These are phyloP conservation scores for Amblyraja radiata DNA, from an alignment of 2,797 vertebrate species.

Conservation along the genomic window DNA sequence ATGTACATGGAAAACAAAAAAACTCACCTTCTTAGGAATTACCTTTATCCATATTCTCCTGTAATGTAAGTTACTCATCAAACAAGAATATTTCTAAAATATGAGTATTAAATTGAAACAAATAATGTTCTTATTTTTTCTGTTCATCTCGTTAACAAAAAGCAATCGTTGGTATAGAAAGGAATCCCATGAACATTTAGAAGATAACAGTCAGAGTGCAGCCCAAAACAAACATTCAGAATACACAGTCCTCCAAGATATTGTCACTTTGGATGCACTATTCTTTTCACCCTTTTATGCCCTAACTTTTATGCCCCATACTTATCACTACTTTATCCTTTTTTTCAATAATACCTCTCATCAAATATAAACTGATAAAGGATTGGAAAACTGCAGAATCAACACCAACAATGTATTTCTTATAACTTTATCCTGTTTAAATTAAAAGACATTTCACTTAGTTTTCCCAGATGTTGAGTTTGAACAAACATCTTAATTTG, in stretches of 20 bases:
- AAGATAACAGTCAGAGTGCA: neutral
- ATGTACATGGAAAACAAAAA: neutral
- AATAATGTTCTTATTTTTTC: neutral
- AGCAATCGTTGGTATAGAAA: neutral
- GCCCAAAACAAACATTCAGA: neutral
- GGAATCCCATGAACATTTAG: neutral
- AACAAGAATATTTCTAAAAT: constrained; percentile 1
- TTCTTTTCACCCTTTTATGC: neutral
- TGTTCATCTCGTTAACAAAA: neutral
- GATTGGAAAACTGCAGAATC: neutral
- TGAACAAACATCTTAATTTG: constrained; percentile 16
- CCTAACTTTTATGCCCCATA: neutral
- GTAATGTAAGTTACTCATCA: neutral
- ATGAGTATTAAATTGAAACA: neutral
- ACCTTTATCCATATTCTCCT: neutral
- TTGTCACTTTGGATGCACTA: neutral
- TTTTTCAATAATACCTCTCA: no score
- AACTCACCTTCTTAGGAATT: neutral
- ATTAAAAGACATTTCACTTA: neutral
- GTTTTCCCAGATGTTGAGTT: neutral
- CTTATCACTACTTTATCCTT: neutral
- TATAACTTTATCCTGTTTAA: neutral
- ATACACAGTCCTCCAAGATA: neutral
- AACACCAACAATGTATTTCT: neutral
- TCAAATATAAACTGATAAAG: neutral